Base-by-base conservation (phyloP, 2,797 vertebrate genomes). In the Hyperoplus immaculatus region DNA sequence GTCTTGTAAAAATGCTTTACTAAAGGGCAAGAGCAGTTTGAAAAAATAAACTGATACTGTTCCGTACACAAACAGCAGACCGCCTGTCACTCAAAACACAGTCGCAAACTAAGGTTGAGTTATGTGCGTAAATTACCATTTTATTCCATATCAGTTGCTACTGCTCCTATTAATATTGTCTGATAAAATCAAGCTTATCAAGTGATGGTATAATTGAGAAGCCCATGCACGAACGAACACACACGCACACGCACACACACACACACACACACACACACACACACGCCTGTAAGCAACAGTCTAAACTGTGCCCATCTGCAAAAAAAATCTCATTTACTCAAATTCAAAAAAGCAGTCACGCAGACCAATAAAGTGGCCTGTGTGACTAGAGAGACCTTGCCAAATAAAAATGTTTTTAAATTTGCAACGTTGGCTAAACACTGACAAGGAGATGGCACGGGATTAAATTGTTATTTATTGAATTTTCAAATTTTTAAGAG, bases 131-230 rank as follows among this genome's bases (percentile, higher is more conserved):
- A 61, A 67, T 71, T 11, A 15, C 55, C 11, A 0, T n/a, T 57
- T 29, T 13, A 46, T 51, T 42, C 21, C 57, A 43, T 14, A 36
- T 55, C 39, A 43, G 12, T 55, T 46, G 42, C 58, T 72, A 14
- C 59, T 57, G 16, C 43, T 73, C 29, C 29, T 29, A 29, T 29
- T 29, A 49, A 75, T 55, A 55, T 16, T 41, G 29, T 56, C 41
- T 18, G 21, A 58, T 49, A 53, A 49, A 50, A 36, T 6, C 6
- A 64, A 66, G 58, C 67, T 67, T 36, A 64, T 78, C 46, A 62
- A 71, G 61, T 13, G 47, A 66, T 49, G 57, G 49, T 64, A 38
- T 78, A 68, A 81, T 64, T 71, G 45, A 73, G 69, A 47, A 43
- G 12, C 51, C 14, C n/a, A 15, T 41, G 58, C 13, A 53, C 29